Evolutionary conservation across 2,113 vertebrate genomes (phyloP).

Genomic region (Colistium nudipinnis): DNA sequence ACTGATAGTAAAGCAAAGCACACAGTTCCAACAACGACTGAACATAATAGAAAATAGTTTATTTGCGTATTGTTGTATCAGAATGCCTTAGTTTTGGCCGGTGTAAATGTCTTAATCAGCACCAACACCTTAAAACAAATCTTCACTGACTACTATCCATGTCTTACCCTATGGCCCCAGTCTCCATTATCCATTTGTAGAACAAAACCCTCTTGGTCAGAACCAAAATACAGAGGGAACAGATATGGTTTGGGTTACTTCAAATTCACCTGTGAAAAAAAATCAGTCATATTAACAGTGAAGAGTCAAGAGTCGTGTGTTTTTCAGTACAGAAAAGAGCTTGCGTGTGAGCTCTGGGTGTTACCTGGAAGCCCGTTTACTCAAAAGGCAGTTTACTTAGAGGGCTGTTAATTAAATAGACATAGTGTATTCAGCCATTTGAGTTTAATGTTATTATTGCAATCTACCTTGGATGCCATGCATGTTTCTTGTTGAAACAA

Average conservation of each 20-base stretch:
- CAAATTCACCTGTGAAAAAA: conserved; percentile 59
- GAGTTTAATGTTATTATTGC: no score
- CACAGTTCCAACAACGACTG: no score
- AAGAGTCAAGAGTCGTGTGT: no score
- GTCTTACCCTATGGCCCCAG: conserved; percentile 97
- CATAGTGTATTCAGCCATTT: no score
- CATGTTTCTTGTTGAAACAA: no score
- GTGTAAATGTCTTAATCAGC: conserved; percentile 1
- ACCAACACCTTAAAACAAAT: background rate
- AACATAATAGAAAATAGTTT: no score
- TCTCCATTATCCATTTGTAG: conserved; percentile 99
- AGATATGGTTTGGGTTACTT: conserved; percentile 29
- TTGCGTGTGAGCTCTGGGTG: background rate
- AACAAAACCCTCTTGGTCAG: conserved; percentile 63
- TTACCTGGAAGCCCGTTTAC: background rate
- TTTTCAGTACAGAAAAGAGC: background rate
- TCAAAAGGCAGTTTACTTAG: no score
- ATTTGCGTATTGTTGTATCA: background rate
- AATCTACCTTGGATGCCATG: no score
- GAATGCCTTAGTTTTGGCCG: background rate
- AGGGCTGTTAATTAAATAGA: no score
- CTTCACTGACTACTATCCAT: background rate
- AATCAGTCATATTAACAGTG: conserved; percentile 38
- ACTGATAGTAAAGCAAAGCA: background rate
- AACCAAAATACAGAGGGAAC: conserved; percentile 54